Evolutionary conservation across 2,797 vertebrate species (phyloP), one percentile per base, ranked within the genome.

Genomic region (Borostomias antarcticus): DNA sequence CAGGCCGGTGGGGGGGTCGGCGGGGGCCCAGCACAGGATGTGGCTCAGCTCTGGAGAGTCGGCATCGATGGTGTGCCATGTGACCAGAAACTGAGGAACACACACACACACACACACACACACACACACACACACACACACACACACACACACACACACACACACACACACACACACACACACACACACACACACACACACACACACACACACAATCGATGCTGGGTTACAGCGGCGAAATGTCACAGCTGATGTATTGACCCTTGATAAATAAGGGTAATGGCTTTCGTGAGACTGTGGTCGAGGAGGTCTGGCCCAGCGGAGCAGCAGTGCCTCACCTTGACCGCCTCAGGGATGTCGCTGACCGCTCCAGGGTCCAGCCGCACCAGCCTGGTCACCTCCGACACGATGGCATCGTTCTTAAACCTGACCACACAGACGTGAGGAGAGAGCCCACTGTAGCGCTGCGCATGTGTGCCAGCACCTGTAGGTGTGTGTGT

Each of bases 1-100:
- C 58, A 99, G 94, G 11, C 95, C 96, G 0, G 97, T 98, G 48
- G 97, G 97, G 0, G 97, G 97, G 83, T 99, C 97, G 0, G 96
- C 94, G 0, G 96, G 94, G 0, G 96, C 95, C 97, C 97, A 98
- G 69, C 96, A 98, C 57, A 99, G 82, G 73, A 99, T 95, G 0
- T 99, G 95, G 75, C 97, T 98, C 73, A 98, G 91, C 82, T 99
- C 97, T 0, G 97, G 96, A 2, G 96, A 98, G 30, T 98, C 97
- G 0, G 97, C 96, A 2, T 99, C 97, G 0, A 99, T 98, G 0
- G 97, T 99, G 80, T 99, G 97, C 96, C 96, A 98, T 0, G 96
- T 98, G 70, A 99, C 97, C 69, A 99, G 85, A 86, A 96, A 98
- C 97, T 99, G 73, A 19, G 17, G 43, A 21, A 47, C 8, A 37